phyloP scores from a whole-genome alignment of 2,888 invertebrate genomes.

The Folsomia candida region DNA sequence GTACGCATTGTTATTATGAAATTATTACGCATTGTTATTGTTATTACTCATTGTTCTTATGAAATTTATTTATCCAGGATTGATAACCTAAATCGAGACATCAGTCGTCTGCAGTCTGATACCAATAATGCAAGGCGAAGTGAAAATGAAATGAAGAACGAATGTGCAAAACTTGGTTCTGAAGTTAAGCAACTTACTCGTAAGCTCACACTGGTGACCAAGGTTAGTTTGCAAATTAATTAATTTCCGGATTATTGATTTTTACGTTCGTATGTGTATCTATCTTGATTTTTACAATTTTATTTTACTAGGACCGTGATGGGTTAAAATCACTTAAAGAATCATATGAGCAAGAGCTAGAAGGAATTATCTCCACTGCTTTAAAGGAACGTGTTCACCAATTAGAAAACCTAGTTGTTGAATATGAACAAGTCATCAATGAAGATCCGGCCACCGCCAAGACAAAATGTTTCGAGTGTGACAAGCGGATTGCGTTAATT shows the following conservation, averaged over 20 bases:
- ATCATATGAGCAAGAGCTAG: conserved; percentile 48
- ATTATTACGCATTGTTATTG: neutral
- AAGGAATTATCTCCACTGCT: conserved; percentile 40
- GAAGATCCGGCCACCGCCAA: conserved; percentile 33
- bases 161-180: conserved; percentile 26
- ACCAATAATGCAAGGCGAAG: conserved; percentile 19
- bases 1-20: neutral
- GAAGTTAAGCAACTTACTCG: conserved; percentile 39
- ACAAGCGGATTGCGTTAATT: conserved; percentile 29
- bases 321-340: conserved; percentile 47
- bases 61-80: conserved; percentile 16
- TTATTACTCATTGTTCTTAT: neutral
- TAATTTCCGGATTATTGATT: no score
- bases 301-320: conserved; percentile 43
- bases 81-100: conserved; percentile 8
- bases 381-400: conserved; percentile 41
- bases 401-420: conserved; percentile 38
- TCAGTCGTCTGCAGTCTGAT: conserved; percentile 26
- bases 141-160: conserved; percentile 21
- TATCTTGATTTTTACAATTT: no score
- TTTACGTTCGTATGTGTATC: no score
- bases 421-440: conserved; percentile 43
- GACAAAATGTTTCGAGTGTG: conserved; percentile 44
- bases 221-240: conserved; percentile 29
- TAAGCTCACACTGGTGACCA: conserved; percentile 36